Evolutionary conservation across 2,888 invertebrate genomes (phyloP).

Genomic region (Cephus pygmeus): DNA sequence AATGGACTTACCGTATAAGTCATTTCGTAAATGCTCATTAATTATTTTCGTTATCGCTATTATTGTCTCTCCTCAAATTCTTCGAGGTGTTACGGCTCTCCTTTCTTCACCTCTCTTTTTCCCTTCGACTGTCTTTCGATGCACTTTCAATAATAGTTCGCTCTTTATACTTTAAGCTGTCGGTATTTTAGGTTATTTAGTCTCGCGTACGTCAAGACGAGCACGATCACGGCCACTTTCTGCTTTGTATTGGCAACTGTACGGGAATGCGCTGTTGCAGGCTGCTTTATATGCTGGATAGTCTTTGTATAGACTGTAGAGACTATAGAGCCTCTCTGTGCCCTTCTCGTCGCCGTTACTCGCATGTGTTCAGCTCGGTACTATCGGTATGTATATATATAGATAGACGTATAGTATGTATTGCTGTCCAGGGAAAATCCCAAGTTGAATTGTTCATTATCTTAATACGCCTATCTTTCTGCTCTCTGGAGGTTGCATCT

Average conservation of each 20-base stretch:
- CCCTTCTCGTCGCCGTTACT: slow-evolving; percentile 18
- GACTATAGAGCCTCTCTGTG: slow-evolving; percentile 9
- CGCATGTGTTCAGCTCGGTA: slow-evolving; percentile 1
- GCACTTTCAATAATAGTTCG: neutral
- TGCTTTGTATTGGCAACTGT: slow-evolving; percentile 28
- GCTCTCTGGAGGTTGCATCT: neutral
- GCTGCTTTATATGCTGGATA: slow-evolving; percentile 32
- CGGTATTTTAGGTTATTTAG: neutral
- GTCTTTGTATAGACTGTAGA: slow-evolving; percentile 8
- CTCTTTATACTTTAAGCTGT: neutral
- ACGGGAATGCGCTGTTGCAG: slow-evolving; percentile 21
- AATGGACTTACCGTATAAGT: slow-evolving; percentile 1
- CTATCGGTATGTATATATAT: slow-evolving; percentile 1
- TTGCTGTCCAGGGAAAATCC: slow-evolving; percentile 30
- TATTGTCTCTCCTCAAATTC: too few relatives aligned
- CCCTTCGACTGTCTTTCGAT: too few relatives aligned
- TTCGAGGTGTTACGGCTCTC: too few relatives aligned
- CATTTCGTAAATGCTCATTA: neutral
- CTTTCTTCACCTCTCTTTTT: too few relatives aligned
- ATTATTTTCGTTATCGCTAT: neutral
- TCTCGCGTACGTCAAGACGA: slow-evolving; percentile 1
- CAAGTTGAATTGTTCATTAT: slow-evolving; percentile 8
- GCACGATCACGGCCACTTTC: slow-evolving; percentile 19
- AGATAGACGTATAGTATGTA: neutral
- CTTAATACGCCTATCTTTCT: neutral